Evolutionary conservation across 2,797 vertebrate species (phyloP).

Genomic region (Jordanella pulchra): DNA sequence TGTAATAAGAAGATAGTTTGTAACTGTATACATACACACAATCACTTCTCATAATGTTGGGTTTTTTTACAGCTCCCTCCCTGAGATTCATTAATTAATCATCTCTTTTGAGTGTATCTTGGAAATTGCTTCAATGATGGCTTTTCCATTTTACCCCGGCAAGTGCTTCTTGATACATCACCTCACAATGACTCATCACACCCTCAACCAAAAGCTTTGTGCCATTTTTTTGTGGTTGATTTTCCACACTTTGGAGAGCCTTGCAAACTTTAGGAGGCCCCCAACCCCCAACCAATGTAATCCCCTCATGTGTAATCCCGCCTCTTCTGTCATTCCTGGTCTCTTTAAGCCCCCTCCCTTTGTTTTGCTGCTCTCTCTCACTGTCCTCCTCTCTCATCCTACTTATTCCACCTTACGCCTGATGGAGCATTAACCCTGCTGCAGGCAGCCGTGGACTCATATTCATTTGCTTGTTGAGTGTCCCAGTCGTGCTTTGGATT

Average conservation of each 20-base stretch:
- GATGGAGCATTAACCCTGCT: conserved; percentile 74
- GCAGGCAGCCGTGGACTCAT: conserved; percentile 61
- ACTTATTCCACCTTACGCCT: conserved; percentile 77
- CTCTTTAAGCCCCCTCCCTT: conserved; percentile 52
- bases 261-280: conserved; percentile 15
- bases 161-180: conserved; percentile 9
- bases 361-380: conserved; percentile 48
- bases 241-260: neutral
- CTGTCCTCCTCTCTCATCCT: conserved; percentile 66
- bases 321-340: conserved; percentile 59
- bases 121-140: conserved; percentile 25
- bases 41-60: conserved; percentile 30
- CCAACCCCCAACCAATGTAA: conserved; percentile 35
- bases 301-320: conserved; percentile 69
- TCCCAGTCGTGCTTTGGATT: conserved; percentile 13
- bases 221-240: neutral
- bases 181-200: conserved; percentile 36
- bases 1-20: neutral
- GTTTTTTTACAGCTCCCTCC: conserved; percentile 24
- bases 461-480: conserved; percentile 28
- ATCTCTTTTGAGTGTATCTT: conserved; percentile 17
- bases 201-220: neutral
- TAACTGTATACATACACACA: neutral
- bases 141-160: conserved; percentile 56
- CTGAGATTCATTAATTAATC: conserved; percentile 53